These are phyloP conservation scores for Cephalopachus bancanus DNA, from an alignment of 2,797 vertebrate species.

Conservation along the genomic window DNA sequence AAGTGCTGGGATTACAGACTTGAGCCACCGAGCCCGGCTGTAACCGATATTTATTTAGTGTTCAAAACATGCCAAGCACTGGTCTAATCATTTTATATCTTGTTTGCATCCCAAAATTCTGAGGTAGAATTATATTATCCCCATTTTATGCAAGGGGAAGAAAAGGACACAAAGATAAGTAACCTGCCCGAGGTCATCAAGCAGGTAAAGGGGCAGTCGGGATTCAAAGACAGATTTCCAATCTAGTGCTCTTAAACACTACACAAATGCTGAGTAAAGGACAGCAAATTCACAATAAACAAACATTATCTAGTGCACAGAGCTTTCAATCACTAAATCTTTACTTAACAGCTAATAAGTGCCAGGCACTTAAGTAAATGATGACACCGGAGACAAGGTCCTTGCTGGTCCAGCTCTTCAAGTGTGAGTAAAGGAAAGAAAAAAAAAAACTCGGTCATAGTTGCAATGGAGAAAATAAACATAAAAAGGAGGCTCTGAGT, in stretches of 20 bases:
- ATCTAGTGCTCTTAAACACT: constrained; percentile 28
- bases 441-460: neutral
- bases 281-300: constrained; percentile 51
- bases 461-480: neutral
- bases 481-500: neutral
- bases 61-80: neutral
- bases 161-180: constrained; percentile 1
- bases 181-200: neutral
- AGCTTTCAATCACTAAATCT: constrained; percentile 34
- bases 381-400: constrained; percentile 11
- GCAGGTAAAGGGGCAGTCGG: constrained; percentile 7
- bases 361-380: neutral
- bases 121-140: neutral
- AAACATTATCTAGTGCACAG: neutral
- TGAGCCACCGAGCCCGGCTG: too few species aligned
- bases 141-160: constrained; percentile 25
- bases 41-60: neutral
- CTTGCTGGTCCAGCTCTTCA: neutral
- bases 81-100: neutral
- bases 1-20: too few species aligned
- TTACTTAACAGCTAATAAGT: constrained; percentile 58
- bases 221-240: constrained; percentile 22
- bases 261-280: neutral
- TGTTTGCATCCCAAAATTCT: neutral
- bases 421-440: neutral